Percentiles rank a stretch among this genome's conserved stretches.
These are phyloP conservation scores for Apistogramma diplotaenia DNA, from an alignment of 2,113 vertebrate species.

Conservation along the genomic window DNA sequence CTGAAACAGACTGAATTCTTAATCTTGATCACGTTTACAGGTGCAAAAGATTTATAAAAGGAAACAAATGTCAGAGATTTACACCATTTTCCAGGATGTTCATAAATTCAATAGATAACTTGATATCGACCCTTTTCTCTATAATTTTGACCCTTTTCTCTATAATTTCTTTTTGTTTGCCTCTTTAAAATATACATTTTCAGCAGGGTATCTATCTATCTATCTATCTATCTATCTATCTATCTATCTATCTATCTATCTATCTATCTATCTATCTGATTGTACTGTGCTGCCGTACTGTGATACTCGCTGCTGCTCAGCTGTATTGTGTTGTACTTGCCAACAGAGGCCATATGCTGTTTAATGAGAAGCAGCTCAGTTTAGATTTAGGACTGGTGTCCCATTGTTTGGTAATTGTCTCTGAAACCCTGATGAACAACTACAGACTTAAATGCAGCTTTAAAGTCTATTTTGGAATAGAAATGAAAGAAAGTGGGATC, in stretches of 20 bases:
- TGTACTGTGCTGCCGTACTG: not conserved
- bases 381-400: constrained; percentile 57
- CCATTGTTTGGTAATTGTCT: constrained; percentile 58
- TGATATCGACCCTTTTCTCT: no score
- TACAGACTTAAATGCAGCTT: constrained; percentile 39
- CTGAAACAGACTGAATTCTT: not conserved
- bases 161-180: no score
- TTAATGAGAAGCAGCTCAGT: constrained; percentile 61
- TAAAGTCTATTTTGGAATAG: constrained; percentile 42
- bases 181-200: no score
- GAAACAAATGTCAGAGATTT: no score
- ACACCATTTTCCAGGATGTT: no score
- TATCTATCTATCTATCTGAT: not conserved
- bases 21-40: not conserved
- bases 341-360: constrained; percentile 55
- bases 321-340: constrained; percentile 8
- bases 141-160: no score
- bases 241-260: not conserved
- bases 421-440: constrained; percentile 52
- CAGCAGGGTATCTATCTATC: no score
- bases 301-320: constrained; percentile 10
- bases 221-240: not conserved
- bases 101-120: no score
- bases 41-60: no score
- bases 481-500: constrained; percentile 39